Percentiles rank a stretch among this genome's conserved stretches.
Conservation (phyloP, 2,888 invertebrate species). For the Steromphala cineraria region DNA sequence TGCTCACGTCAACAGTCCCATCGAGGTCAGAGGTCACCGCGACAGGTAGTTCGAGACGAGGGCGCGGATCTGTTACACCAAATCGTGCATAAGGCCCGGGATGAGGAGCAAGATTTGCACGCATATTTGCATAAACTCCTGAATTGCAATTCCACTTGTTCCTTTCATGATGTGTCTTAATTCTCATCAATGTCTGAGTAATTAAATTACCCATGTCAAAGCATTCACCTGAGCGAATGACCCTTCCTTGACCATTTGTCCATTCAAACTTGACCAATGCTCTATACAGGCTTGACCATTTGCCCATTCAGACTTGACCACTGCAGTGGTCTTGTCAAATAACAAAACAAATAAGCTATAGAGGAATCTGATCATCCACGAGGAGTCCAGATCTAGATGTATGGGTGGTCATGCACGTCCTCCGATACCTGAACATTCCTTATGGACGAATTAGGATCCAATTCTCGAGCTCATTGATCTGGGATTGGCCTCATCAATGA, state of each 20-base stretch:
- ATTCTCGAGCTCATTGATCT: background rate
- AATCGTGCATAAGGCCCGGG: background rate
- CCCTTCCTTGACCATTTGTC: background rate
- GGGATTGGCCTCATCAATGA: too few relatives aligned
- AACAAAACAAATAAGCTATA: background rate
- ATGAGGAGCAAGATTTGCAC: conserved; percentile 5
- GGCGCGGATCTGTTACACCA: background rate
- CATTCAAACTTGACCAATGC: background rate
- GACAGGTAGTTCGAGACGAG: background rate
- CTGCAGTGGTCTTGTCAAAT: background rate
- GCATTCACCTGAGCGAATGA: background rate
- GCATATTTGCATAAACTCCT: conserved; percentile 24
- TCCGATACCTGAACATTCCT: background rate
- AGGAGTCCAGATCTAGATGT: background rate
- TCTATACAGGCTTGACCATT: background rate
- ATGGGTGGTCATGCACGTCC: background rate
- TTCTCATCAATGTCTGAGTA: conserved; percentile 14
- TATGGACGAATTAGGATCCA: background rate
- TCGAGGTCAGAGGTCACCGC: conserved; percentile 12
- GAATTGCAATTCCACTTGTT: conserved; percentile 5
- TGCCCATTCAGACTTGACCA: background rate
- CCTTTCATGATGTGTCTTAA: background rate
- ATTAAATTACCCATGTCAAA: conserved; percentile 7
- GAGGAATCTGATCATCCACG: conserved; percentile 12
- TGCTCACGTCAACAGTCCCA: conserved; percentile 13